These are phyloP conservation scores for Morelia viridis DNA, from an alignment of 2,797 vertebrate species.

Conservation along the genomic window DNA sequence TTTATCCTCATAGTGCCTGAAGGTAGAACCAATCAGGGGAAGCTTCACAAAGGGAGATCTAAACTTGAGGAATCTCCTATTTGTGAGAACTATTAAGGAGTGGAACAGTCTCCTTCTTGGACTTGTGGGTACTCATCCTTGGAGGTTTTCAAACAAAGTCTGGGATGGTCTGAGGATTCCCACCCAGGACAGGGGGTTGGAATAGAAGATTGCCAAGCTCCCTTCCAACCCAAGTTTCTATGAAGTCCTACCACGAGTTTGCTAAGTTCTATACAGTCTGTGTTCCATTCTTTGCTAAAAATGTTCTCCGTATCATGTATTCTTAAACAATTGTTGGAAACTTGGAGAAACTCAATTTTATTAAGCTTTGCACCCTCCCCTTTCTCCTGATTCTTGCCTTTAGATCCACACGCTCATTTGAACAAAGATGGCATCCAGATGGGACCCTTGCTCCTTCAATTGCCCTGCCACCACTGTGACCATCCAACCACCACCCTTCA, in stretches of 20 bases:
- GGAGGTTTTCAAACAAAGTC: not conserved
- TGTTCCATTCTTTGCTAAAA: not conserved
- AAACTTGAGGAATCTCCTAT: not conserved
- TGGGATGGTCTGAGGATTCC: not conserved
- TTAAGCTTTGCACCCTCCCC: not conserved
- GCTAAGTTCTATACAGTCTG: not conserved
- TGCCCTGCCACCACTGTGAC: slow-evolving; percentile 1
- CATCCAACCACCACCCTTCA: slow-evolving; percentile 13
- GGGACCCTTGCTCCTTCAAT: not conserved
- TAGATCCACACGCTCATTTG: not conserved
- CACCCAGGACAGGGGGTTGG: not conserved
- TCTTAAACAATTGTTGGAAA: not conserved
- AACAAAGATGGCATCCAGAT: not conserved
- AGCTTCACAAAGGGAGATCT: not conserved
- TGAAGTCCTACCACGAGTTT: not conserved
- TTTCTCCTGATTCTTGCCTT: not conserved
- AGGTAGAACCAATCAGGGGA: not conserved
- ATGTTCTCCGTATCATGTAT: too few relatives aligned
- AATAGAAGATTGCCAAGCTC: not conserved
- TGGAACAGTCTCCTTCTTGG: not conserved
- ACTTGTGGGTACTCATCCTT: not conserved
- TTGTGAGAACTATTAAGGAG: not conserved
- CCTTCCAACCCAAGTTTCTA: not conserved
- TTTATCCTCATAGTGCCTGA: not conserved
- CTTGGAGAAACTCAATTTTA: not conserved